These are phyloP conservation scores for Microtus ochrogaster DNA, from an alignment of 2,113 vertebrate genomes.

Conservation along the genomic window DNA sequence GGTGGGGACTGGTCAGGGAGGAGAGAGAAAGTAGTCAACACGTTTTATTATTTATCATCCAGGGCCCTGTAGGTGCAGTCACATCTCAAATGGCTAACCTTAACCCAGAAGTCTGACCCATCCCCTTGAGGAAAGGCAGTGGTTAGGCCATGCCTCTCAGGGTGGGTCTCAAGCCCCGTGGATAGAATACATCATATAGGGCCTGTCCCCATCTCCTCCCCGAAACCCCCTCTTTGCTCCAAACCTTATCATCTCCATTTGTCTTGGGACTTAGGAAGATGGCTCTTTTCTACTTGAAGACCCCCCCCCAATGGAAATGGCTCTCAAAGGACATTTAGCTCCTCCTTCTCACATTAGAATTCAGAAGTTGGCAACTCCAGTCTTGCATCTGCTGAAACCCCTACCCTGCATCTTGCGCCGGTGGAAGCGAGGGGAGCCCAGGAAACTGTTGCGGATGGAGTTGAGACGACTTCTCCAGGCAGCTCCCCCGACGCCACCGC, in stretches of 20 bases:
- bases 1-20: conserved; percentile 90
- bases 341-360: background rate
- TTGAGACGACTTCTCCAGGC: conserved; percentile 96
- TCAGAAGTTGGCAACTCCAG: background rate
- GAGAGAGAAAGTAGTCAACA: conserved; percentile 34
- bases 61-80: background rate
- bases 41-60: background rate
- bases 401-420: conserved; percentile 95
- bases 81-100: background rate
- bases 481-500: conserved; percentile 90
- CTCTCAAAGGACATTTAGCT: background rate
- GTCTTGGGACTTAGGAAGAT: background rate
- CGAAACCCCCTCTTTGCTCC: background rate
- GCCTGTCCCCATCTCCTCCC: background rate
- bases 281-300: background rate
- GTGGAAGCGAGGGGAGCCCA: conserved; percentile 95
- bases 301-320: background rate
- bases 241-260: background rate
- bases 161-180: background rate
- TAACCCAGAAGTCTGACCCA: rapidly evolving
- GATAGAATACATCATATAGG: background rate
- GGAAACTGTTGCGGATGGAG: conserved; percentile 95
- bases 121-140: rapidly evolving
- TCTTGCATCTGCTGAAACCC: background rate
- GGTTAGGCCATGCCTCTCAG: background rate